Evolutionary conservation across 2,113 vertebrate species (phyloP).

Genomic region (Nerophis ophidion): DNA sequence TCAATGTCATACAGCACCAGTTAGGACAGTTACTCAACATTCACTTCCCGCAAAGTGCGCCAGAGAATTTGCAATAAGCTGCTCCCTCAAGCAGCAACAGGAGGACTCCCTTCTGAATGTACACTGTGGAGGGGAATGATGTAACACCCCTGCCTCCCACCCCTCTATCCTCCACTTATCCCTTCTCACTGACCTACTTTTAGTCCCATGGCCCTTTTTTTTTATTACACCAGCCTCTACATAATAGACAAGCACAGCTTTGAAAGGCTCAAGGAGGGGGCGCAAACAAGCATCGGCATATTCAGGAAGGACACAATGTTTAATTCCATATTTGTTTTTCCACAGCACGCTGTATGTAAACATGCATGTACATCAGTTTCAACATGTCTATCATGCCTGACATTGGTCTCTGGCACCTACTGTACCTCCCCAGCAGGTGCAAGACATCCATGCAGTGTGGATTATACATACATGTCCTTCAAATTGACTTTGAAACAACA

Average conservation of each 20-base stretch:
- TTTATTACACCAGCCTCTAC: conserved; percentile 50
- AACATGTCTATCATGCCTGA: no score
- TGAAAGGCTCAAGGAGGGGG: neutral
- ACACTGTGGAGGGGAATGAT: conserved; percentile 52
- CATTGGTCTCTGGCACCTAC: no score
- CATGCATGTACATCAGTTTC: no score
- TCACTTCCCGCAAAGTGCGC: neutral
- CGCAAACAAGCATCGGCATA: neutral
- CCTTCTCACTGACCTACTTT: conserved; percentile 70
- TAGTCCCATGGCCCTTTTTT: conserved; percentile 50
- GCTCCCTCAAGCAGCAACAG: conserved; percentile 33
- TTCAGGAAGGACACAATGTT: no score
- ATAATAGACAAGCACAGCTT: conserved; percentile 28
- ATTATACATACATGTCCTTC: no score
- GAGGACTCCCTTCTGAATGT: conserved; percentile 36
- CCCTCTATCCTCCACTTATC: conserved; percentile 23
- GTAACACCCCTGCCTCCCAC: conserved; percentile 32
- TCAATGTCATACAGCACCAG: neutral
- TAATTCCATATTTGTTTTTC: no score
- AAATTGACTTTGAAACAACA: no score
- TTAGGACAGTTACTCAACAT: neutral
- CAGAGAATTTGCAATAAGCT: conserved; percentile 24
- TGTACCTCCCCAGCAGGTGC: no score
- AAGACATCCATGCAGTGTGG: no score
- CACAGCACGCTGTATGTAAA: no score